These are phyloP conservation scores for Sinopyrophorus schimmeli DNA, from an alignment of 2,888 invertebrate genomes.

Conservation along the genomic window DNA sequence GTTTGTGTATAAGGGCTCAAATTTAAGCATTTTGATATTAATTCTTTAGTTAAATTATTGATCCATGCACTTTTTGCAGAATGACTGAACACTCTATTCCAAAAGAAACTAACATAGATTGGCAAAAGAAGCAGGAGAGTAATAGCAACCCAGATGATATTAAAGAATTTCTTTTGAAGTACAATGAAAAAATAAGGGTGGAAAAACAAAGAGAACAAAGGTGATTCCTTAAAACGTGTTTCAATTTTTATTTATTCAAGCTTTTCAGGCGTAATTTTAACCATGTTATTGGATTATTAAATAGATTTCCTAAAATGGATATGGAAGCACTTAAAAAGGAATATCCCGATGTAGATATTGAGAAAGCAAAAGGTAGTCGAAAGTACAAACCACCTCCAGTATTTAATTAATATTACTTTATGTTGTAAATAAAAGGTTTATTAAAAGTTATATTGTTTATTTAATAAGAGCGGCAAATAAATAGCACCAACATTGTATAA, in stretches of 20 bases:
- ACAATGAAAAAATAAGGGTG: constrained; percentile 63
- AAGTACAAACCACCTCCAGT: constrained; percentile 67
- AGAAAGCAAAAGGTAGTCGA: constrained; percentile 62
- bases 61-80: constrained; percentile 35
- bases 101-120: constrained; percentile 66
- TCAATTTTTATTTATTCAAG: not conserved
- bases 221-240: constrained; percentile 8
- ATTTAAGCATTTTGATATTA: constrained; percentile 2
- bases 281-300: constrained; percentile 70
- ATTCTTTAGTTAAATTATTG: not conserved
- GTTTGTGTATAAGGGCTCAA: constrained; percentile 39
- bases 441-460: constrained; percentile 17
- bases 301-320: constrained; percentile 77
- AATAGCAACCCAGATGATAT: constrained; percentile 65
- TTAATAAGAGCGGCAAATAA: constrained; percentile 16
- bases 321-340: constrained; percentile 68
- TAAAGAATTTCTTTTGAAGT: constrained; percentile 63
- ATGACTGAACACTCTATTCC: constrained; percentile 69
- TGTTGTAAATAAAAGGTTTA: not conserved
- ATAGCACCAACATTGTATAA: constrained; percentile 20
- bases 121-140: constrained; percentile 61
- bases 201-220: constrained; percentile 10
- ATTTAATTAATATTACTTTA: constrained; percentile 19
- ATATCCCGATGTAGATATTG: constrained; percentile 77
- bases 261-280: constrained; percentile 62